Percentiles rank a stretch among this genome's conserved stretches.
phyloP scores from a whole-genome alignment of 2,888 invertebrate genomes.

The Dinocampus coccinellae region DNA sequence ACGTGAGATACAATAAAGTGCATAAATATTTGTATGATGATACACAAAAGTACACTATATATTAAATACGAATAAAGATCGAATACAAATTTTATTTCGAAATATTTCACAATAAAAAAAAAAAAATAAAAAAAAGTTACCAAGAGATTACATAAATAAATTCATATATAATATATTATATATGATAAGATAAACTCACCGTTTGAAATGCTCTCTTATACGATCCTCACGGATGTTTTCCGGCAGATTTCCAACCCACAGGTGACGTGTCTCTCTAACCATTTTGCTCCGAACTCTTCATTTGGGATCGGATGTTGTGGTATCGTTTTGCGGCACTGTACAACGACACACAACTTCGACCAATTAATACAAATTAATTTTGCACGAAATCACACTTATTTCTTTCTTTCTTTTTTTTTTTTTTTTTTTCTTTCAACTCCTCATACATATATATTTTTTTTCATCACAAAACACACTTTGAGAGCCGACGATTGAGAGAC shows the following conservation, averaged over 20 bases:
- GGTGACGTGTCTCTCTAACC: constrained; percentile 99
- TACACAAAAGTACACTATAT: no score
- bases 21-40: no score
- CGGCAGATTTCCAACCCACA: constrained; percentile 99
- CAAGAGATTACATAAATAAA: no score
- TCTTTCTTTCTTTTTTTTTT: neutral
- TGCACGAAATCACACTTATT: neutral
- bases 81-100: no score
- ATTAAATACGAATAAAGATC: no score
- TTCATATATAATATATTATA: constrained; percentile 6
- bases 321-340: constrained; percentile 69
- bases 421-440: neutral
- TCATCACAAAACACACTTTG: neutral
- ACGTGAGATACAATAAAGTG: no score
- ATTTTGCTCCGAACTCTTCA: constrained; percentile 97
- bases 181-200: constrained; percentile 75
- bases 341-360: constrained; percentile 67
- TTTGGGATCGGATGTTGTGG: constrained; percentile 78
- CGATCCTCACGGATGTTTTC: constrained; percentile 98
- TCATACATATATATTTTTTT: neutral
- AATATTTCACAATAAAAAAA: neutral
- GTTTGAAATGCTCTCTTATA: constrained; percentile 97
- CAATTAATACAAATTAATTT: constrained; percentile 12
- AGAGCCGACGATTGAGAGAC: constrained; percentile 3
- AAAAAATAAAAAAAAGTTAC: neutral